Evolutionary conservation across 2,113 vertebrate genomes (phyloP).

Genomic region (Calidris pygmaea): DNA sequence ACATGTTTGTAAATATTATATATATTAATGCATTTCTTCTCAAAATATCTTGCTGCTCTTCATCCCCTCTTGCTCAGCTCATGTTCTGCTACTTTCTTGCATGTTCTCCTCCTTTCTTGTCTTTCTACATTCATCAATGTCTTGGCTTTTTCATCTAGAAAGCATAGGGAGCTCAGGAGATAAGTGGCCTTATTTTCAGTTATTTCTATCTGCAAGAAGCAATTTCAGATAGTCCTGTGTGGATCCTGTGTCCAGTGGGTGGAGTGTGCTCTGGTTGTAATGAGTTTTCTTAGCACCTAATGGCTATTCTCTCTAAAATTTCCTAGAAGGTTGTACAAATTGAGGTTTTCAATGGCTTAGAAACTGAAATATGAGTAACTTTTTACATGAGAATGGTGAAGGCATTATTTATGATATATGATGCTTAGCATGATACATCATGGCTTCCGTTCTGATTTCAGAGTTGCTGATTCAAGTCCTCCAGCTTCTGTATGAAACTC

Average conservation of each 20-base stretch:
- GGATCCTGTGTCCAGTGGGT: neutral
- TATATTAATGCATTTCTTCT: neutral
- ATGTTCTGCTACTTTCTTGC: neutral
- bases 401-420: neutral
- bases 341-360: neutral
- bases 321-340: neutral
- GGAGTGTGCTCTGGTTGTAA: neutral
- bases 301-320: neutral
- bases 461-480: neutral
- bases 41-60: neutral
- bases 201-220: neutral
- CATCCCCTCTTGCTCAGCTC: neutral
- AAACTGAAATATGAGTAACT: neutral
- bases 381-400: neutral
- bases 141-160: neutral
- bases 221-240: neutral
- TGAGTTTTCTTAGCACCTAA: neutral
- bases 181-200: neutral
- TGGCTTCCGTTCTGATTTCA: neutral
- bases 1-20: neutral
- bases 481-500: neutral
- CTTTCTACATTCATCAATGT: neutral
- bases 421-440: neutral
- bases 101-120: neutral
- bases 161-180: neutral